Conservation (phyloP, 2,797 vertebrate species). For the Manis javanica region DNA sequence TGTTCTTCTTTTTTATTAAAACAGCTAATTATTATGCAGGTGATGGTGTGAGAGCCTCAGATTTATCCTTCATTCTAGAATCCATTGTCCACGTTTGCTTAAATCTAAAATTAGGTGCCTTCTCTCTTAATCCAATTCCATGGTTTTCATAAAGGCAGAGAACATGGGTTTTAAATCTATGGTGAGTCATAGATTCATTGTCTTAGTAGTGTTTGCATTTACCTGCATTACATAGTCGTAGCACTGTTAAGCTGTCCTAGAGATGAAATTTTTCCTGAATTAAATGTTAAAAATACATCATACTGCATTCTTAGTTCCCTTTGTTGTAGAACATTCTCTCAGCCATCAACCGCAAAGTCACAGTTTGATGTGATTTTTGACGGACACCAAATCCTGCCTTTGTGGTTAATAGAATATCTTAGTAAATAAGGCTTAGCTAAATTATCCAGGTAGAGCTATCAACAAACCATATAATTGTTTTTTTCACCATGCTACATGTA, state of each 20-base stretch:
- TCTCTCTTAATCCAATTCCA: constrained; percentile 34
- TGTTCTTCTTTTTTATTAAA: constrained; percentile 53
- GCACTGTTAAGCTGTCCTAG: neutral
- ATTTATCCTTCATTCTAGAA: constrained; percentile 41
- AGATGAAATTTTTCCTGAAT: constrained; percentile 63
- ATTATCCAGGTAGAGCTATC: constrained; percentile 62
- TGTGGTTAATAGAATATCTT: constrained; percentile 47
- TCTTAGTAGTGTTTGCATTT: constrained; percentile 62
- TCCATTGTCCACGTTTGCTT: constrained; percentile 58
- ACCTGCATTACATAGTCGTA: neutral
- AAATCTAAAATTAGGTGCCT: constrained; percentile 56
- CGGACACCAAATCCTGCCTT: constrained; percentile 56
- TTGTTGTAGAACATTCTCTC: constrained; percentile 37
- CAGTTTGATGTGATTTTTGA: constrained; percentile 74
- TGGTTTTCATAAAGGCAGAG: constrained; percentile 51
- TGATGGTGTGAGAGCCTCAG: neutral
- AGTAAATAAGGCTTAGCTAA: constrained; percentile 76
- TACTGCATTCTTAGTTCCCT: constrained; percentile 17
- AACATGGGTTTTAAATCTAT: constrained; percentile 4
- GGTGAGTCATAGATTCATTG: neutral
- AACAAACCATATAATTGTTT: constrained; percentile 66
- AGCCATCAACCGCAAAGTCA: constrained; percentile 61
- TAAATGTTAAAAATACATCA: constrained; percentile 68
- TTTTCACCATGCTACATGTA: constrained; percentile 59
- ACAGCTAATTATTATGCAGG: constrained; percentile 41